phyloP scores from a whole-genome alignment of 2,113 vertebrate species.

The Hemiscyllium ocellatum region DNA sequence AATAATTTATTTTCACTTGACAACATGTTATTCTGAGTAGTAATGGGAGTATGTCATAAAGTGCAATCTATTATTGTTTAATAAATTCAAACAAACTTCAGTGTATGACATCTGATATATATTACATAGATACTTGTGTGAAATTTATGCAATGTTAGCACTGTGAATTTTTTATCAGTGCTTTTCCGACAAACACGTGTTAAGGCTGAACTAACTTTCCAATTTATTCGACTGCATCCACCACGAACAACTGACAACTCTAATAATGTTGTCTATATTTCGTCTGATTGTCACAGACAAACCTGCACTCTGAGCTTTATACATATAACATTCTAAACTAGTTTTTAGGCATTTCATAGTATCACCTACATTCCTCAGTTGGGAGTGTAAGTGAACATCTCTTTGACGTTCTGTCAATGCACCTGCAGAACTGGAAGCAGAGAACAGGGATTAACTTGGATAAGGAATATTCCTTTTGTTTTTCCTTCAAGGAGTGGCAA shows the following conservation, averaged over 20 bases:
- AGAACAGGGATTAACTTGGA: neutral
- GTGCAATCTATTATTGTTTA: neutral
- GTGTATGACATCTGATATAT: neutral
- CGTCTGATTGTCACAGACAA: neutral
- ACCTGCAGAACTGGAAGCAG: neutral
- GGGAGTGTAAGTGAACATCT: neutral
- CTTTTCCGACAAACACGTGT: neutral
- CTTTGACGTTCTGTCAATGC: neutral
- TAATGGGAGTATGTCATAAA: neutral
- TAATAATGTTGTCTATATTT: neutral
- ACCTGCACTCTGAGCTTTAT: neutral
- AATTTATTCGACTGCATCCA: neutral
- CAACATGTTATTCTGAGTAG: neutral
- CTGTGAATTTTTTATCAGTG: neutral
- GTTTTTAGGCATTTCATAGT: neutral
- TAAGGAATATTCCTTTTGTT: neutral
- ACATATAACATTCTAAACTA: neutral
- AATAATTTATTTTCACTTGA: neutral
- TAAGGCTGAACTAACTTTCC: neutral
- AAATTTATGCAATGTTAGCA: neutral
- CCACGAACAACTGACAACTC: neutral
- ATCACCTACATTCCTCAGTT: neutral
- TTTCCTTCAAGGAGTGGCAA: neutral
- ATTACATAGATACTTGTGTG: neutral
- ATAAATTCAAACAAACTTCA: neutral